Evolutionary conservation across 2,888 invertebrate species (phyloP).

Genomic region (Callinectes sapidus): DNA sequence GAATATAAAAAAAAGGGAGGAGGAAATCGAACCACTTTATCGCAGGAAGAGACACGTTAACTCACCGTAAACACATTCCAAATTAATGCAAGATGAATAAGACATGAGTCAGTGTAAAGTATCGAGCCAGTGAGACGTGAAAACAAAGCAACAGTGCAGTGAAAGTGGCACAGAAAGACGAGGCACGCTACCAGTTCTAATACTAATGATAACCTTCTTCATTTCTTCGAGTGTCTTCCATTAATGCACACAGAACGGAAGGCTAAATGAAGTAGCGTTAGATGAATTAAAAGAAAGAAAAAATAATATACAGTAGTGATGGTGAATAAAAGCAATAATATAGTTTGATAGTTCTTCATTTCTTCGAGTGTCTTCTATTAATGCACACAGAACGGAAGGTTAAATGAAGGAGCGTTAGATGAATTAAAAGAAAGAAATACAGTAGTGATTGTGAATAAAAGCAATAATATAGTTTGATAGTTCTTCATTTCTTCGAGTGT

Average conservation of each 20-base stretch:
- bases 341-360: too few relatives aligned
- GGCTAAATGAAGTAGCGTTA: too few relatives aligned
- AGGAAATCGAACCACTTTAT: not conserved
- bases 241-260: not conserved
- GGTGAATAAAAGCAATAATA: too few relatives aligned
- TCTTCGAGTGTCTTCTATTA: too few relatives aligned
- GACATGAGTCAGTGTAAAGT: not conserved
- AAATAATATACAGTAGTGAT: too few relatives aligned
- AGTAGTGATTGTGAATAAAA: too few relatives aligned
- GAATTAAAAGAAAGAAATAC: too few relatives aligned
- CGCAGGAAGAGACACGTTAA: not conserved
- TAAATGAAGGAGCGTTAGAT: too few relatives aligned
- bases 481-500: not conserved
- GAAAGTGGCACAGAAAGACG: not conserved
- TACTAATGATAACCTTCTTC: not conserved
- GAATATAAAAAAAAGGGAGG: not conserved
- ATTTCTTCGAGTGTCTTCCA: not conserved
- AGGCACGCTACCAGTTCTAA: not conserved
- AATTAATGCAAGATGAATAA: not conserved
- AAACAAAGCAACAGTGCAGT: not conserved
- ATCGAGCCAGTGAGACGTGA: not conserved
- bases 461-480: too few relatives aligned
- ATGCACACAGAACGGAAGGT: too few relatives aligned
- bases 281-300: too few relatives aligned
- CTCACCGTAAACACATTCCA: constrained; percentile 1